Conservation (phyloP, 2,888 invertebrate genomes). For the Acanthoscelides obtectus region DNA sequence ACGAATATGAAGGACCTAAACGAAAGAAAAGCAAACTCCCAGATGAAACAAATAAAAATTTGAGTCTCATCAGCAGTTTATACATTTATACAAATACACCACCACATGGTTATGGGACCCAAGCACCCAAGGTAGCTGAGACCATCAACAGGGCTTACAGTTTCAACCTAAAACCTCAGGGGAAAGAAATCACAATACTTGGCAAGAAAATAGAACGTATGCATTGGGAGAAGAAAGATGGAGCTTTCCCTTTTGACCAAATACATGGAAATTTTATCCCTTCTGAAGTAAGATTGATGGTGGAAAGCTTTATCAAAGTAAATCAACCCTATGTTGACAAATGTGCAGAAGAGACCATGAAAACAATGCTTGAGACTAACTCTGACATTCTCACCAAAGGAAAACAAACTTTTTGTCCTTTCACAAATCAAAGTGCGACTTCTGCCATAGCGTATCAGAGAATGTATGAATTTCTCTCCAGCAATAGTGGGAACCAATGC, state of each 20-base stretch:
- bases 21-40: no score
- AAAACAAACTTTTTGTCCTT: no score
- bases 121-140: constrained; percentile 31
- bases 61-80: constrained; percentile 9
- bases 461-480: constrained; percentile 19
- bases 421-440: no score
- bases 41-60: no score
- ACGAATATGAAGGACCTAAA: no score
- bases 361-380: no score
- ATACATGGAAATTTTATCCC: constrained; percentile 26
- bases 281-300: constrained; percentile 20
- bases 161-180: constrained; percentile 20
- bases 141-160: constrained; percentile 22
- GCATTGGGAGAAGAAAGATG: constrained; percentile 20
- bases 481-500: constrained; percentile 9
- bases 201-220: no score
- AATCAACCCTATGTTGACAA: no score
- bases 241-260: constrained; percentile 19
- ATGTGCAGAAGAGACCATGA: no score
- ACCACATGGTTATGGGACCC: constrained; percentile 29
- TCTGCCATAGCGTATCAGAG: constrained; percentile 22
- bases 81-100: constrained; percentile 28
- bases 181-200: no score
- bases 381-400: no score
- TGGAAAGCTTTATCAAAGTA: constrained; percentile 11